These are phyloP conservation scores for Pseudomugil tenellus DNA, from an alignment of 2,797 vertebrate genomes.

Conservation along the genomic window DNA sequence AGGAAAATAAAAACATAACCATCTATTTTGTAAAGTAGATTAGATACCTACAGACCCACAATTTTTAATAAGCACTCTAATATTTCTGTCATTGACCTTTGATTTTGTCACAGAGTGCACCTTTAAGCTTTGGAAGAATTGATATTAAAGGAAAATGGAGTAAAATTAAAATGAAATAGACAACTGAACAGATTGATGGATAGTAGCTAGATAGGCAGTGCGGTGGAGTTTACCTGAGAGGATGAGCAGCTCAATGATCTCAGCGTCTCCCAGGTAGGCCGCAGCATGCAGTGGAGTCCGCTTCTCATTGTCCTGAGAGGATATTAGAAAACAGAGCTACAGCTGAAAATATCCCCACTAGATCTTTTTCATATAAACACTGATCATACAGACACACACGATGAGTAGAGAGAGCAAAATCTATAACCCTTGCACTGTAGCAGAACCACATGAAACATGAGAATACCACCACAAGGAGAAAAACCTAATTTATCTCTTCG, in stretches of 20 bases:
- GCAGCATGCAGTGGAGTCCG: slow-evolving; percentile 97
- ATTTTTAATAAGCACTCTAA: no score
- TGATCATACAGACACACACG: slow-evolving; percentile 2
- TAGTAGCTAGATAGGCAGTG: neutral
- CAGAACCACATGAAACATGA: slow-evolving; percentile 55
- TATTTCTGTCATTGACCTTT: neutral
- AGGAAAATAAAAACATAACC: neutral
- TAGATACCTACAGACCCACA: neutral
- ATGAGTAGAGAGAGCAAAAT: slow-evolving; percentile 35
- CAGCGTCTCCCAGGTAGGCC: slow-evolving; percentile 94
- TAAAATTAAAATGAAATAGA: neutral
- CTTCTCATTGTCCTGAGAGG: slow-evolving; percentile 93
- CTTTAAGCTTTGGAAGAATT: slow-evolving; percentile 9
- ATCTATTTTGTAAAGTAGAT: neutral
- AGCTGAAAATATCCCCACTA: neutral
- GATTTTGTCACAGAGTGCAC: neutral
- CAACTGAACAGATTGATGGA: neutral
- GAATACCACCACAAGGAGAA: slow-evolving; percentile 22
- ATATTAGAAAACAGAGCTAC: slow-evolving; percentile 6
- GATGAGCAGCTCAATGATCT: slow-evolving; percentile 98
- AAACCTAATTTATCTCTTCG: slow-evolving; percentile 41
- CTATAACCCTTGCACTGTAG: slow-evolving; percentile 35
- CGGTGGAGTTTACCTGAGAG: slow-evolving; percentile 88
- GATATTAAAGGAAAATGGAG: neutral
- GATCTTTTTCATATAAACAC: neutral